A percentile compares a stretch with the other conserved stretches of the same genome.
Evolutionary conservation across 1,140 invertebrate genomes (phyloP).

Genomic region (Myzus persicae): DNA sequence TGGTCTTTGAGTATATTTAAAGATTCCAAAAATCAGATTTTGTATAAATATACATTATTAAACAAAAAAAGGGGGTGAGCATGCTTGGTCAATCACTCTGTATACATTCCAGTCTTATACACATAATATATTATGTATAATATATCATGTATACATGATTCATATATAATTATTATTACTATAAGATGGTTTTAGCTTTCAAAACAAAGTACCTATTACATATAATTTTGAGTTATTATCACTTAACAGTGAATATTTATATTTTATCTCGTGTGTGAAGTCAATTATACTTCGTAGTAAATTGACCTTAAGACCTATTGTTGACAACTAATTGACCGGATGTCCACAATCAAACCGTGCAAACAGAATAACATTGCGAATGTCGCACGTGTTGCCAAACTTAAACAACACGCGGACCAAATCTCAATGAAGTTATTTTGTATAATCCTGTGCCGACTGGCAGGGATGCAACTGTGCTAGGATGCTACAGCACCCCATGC

Average conservation of each 20-base stretch:
- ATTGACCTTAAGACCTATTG: slow-evolving; percentile 15
- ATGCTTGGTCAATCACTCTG: too few relatives aligned
- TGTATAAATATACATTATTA: too few relatives aligned
- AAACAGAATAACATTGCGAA: neutral
- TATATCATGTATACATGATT: too few relatives aligned
- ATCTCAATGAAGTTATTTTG: neutral
- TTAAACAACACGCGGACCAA: neutral
- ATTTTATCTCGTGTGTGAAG: neutral
- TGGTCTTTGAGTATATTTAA: too few relatives aligned
- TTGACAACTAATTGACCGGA: slow-evolving; percentile 16
- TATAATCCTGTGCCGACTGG: too few relatives aligned
- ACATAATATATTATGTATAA: too few relatives aligned
- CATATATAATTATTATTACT: too few relatives aligned
- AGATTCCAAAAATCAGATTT: too few relatives aligned
- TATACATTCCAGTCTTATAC: too few relatives aligned
- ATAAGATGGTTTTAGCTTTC: neutral
- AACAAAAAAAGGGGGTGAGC: too few relatives aligned
- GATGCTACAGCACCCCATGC: too few relatives aligned
- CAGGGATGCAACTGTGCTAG: too few relatives aligned
- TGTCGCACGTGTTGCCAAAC: neutral
- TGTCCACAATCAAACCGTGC: neutral
- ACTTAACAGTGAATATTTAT: neutral
- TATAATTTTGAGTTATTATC: neutral
- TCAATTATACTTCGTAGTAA: neutral
- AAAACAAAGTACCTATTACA: neutral